Evolutionary conservation across 2,797 vertebrate genomes (phyloP).

Genomic region (Synaphobranchus kaupii): DNA sequence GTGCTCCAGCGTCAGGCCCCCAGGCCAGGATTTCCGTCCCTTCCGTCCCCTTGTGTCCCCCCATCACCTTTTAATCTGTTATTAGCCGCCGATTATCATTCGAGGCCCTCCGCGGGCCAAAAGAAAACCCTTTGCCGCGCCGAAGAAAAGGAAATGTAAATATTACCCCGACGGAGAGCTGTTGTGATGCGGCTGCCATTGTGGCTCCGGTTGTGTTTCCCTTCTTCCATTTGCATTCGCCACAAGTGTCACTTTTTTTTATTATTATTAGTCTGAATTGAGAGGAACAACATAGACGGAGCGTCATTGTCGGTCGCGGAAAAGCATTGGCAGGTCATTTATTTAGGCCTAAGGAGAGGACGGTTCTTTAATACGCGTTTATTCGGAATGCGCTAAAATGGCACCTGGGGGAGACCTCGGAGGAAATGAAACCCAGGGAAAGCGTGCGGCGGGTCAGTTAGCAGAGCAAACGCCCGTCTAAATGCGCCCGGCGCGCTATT

Average conservation of each 20-base stretch:
- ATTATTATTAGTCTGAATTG: slow-evolving; percentile 74
- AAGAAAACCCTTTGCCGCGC: slow-evolving; percentile 73
- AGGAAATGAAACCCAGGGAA: not conserved
- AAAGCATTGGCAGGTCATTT: slow-evolving; percentile 69
- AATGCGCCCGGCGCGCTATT: too few relatives aligned
- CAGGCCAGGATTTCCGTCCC: slow-evolving; percentile 82
- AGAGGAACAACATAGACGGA: slow-evolving; percentile 61
- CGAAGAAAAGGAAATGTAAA: slow-evolving; percentile 78
- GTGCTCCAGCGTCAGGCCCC: slow-evolving; percentile 85
- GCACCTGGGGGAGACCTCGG: not conserved
- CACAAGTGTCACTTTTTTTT: slow-evolving; percentile 69
- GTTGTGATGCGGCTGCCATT: slow-evolving; percentile 75
- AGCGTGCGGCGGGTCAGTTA: not conserved
- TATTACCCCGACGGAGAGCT: slow-evolving; percentile 62
- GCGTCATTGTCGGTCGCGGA: slow-evolving; percentile 68
- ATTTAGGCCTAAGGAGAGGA: slow-evolving; percentile 5
- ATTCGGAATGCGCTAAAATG: not conserved
- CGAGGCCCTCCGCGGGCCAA: slow-evolving; percentile 65
- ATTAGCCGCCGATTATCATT: slow-evolving; percentile 78
- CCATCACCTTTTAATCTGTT: slow-evolving; percentile 81
- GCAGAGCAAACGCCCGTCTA: not conserved
- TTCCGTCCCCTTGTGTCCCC: slow-evolving; percentile 68
- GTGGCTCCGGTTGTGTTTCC: slow-evolving; percentile 59
- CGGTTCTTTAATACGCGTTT: not conserved
- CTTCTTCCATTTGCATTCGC: slow-evolving; percentile 67